phyloP scores from a whole-genome alignment of 2,113 vertebrate species.

The Daubentonia madagascariensis region DNA sequence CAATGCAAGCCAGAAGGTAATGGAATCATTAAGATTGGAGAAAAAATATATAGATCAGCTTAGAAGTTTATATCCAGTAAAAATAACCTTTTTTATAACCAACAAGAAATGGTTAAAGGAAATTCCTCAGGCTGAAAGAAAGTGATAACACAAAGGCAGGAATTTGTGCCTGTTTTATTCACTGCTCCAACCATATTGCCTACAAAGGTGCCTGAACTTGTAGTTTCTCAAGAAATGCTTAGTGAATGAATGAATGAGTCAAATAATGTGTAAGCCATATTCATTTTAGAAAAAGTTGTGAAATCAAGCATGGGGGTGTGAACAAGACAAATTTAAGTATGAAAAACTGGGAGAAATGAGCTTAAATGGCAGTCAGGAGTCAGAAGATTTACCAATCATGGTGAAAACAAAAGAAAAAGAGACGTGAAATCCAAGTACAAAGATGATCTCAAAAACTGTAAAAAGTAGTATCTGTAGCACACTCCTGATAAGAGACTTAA shows the following conservation, averaged over 20 bases:
- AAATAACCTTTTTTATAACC: not conserved
- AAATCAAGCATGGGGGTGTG: not conserved
- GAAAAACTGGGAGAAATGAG: not conserved
- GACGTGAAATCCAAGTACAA: not conserved
- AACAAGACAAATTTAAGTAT: not conserved
- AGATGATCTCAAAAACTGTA: not conserved
- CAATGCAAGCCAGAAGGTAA: not conserved
- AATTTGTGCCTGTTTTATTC: not conserved
- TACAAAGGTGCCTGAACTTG: not conserved
- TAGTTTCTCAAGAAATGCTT: not conserved
- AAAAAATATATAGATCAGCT: not conserved
- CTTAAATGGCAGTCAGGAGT: not conserved
- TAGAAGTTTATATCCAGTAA: not conserved
- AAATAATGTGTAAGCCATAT: not conserved
- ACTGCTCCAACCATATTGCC: not conserved
- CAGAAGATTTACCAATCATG: not conserved
- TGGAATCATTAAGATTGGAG: not conserved
- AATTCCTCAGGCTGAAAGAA: not conserved
- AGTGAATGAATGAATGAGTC: not conserved
- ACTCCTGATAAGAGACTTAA: not conserved
- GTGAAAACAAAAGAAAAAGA: not conserved
- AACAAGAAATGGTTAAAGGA: not conserved
- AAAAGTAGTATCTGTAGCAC: not conserved
- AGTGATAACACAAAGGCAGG: not conserved
- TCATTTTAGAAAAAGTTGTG: not conserved